Evolutionary conservation across 2,888 invertebrate species (phyloP).

Genomic region (Macropis europaea): DNA sequence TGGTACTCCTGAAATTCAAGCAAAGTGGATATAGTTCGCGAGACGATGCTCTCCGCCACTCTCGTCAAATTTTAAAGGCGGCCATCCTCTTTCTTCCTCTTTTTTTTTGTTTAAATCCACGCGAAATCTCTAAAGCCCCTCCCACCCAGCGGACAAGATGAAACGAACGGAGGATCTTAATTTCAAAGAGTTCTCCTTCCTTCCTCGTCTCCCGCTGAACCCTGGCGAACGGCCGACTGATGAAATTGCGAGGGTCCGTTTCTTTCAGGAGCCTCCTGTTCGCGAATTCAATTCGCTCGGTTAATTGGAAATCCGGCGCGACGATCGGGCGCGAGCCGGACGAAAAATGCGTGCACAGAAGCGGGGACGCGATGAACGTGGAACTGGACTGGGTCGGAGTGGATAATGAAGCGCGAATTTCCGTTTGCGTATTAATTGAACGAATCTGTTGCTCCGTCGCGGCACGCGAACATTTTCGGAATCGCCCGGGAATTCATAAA

Average conservation of each 20-base stretch:
- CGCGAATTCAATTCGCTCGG: background rate
- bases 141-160: background rate
- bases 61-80: constrained; percentile 38
- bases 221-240: too few relatives aligned
- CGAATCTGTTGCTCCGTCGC: constrained; percentile 3
- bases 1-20: constrained; percentile 55
- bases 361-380: too few relatives aligned
- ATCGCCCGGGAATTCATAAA: constrained; percentile 13
- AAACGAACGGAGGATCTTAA: background rate
- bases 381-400: too few relatives aligned
- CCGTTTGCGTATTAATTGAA: constrained; percentile 4
- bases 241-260: too few relatives aligned
- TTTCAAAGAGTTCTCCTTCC: background rate
- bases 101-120: constrained; percentile 11
- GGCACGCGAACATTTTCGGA: background rate
- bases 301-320: background rate
- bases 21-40: constrained; percentile 43
- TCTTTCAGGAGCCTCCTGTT: background rate
- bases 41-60: background rate
- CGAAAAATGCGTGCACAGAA: too few relatives aligned
- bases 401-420: background rate
- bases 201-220: background rate
- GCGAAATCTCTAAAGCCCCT: constrained; percentile 9
- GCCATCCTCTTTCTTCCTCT: constrained; percentile 15
- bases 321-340: background rate